phyloP scores from a whole-genome alignment of 2,113 vertebrate species.

The Egretta garzetta region DNA sequence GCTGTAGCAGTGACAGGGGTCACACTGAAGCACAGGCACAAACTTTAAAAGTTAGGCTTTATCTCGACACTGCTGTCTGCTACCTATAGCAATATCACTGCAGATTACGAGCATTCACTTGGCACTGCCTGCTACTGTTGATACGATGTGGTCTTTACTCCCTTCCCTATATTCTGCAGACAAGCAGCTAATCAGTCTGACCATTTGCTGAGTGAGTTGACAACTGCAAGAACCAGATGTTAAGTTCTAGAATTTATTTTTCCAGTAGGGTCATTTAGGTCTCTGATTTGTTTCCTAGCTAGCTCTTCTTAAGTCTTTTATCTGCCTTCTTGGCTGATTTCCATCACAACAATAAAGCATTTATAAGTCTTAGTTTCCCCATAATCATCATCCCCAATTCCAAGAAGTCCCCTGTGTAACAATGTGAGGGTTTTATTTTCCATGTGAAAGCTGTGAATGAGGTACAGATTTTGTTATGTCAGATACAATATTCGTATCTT shows the following conservation, averaged over 20 bases:
- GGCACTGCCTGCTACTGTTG: neutral
- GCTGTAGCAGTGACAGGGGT: neutral
- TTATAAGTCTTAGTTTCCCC: slow-evolving; percentile 16
- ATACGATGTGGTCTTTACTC: neutral
- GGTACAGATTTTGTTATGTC: slow-evolving; percentile 17
- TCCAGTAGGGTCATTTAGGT: slow-evolving; percentile 44
- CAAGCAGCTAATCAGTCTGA: slow-evolving; percentile 28
- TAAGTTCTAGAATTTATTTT: slow-evolving; percentile 55
- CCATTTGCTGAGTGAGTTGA: slow-evolving; percentile 42
- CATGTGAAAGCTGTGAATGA: slow-evolving; percentile 17
- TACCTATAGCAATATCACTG: neutral
- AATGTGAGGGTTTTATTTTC: slow-evolving; percentile 16
- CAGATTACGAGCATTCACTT: neutral
- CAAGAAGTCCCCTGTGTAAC: slow-evolving; percentile 10
- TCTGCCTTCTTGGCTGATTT: slow-evolving; percentile 46
- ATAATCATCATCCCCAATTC: slow-evolving; percentile 25
- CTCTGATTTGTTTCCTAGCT: slow-evolving; percentile 54
- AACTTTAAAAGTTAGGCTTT: neutral
- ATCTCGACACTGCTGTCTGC: neutral
- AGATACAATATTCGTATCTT: slow-evolving; percentile 10
- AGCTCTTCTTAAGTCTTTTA: slow-evolving; percentile 55
- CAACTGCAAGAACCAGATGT: slow-evolving; percentile 57
- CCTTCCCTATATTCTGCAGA: neutral
- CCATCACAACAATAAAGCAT: slow-evolving; percentile 18
- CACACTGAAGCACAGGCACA: neutral